Percentiles rank a stretch among this genome's conserved stretches.
phyloP scores from a whole-genome alignment of 2,888 invertebrate species.

The Octonoba sinensis region DNA sequence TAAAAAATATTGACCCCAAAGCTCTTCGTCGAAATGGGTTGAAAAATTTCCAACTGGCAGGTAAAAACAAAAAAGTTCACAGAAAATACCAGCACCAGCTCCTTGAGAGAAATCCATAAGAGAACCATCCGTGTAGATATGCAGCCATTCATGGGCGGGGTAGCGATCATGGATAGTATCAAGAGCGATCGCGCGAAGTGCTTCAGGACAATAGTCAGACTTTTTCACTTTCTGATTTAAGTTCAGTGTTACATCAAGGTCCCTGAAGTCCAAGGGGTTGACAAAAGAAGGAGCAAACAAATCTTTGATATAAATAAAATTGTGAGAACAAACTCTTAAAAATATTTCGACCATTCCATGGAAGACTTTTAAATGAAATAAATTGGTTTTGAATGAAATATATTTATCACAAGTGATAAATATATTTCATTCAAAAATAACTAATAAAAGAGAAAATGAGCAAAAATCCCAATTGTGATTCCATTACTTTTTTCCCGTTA shows the following conservation, averaged over 20 bases:
- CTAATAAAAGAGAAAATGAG: too few relatives aligned
- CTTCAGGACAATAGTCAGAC: slow-evolving; percentile 1
- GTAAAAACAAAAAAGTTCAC: slow-evolving; percentile 11
- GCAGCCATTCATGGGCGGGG: not conserved
- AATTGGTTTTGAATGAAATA: too few relatives aligned
- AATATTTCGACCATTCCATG: too few relatives aligned
- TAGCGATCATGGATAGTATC: not conserved
- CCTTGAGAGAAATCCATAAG: not conserved
- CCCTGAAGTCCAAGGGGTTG: slow-evolving; percentile 2
- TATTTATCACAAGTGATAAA: too few relatives aligned
- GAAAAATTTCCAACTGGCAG: not conserved
- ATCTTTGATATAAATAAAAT: too few relatives aligned
- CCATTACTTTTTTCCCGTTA: too few relatives aligned
- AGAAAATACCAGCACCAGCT: not conserved
- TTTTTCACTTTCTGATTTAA: slow-evolving; percentile 4
- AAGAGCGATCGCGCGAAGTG: slow-evolving; percentile 1
- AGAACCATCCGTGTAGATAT: not conserved
- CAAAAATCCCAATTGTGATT: too few relatives aligned
- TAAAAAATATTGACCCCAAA: not conserved
- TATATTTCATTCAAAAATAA: too few relatives aligned
- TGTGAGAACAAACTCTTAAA: too few relatives aligned
- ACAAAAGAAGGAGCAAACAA: too few relatives aligned
- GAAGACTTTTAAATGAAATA: too few relatives aligned
- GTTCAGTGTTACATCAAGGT: slow-evolving; percentile 9
- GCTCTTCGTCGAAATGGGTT: not conserved